Conservation (phyloP, 2,797 vertebrate species). For the Huso huso region DNA sequence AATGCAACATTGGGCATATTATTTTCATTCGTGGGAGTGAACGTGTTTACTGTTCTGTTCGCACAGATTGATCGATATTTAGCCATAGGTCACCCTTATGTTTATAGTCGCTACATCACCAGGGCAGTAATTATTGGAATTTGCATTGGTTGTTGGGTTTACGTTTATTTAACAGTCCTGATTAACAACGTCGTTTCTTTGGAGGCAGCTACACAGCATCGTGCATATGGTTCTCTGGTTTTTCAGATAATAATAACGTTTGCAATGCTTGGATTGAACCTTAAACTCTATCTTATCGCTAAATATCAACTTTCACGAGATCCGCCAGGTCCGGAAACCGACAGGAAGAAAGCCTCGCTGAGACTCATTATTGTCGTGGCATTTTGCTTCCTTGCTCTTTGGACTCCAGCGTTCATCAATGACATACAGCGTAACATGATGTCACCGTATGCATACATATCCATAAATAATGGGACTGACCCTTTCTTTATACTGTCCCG, state of each 20-base stretch:
- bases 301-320: conserved; percentile 56
- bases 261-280: conserved; percentile 39
- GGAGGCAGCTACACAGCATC: conserved; percentile 54
- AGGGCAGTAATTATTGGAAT: conserved; percentile 39
- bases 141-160: conserved; percentile 61
- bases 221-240: conserved; percentile 57
- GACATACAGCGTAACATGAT: conserved; percentile 48
- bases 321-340: conserved; percentile 45
- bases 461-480: conserved; percentile 63
- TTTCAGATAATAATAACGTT: conserved; percentile 57
- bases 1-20: conserved; percentile 61
- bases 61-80: conserved; percentile 68
- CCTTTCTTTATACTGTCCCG: conserved; percentile 60
- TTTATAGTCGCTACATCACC: conserved; percentile 53
- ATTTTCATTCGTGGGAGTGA: conserved; percentile 66
- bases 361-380: conserved; percentile 66
- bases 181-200: conserved; percentile 57
- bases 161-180: conserved; percentile 55
- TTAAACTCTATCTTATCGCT: conserved; percentile 60
- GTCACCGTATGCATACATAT: conserved; percentile 39
- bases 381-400: conserved; percentile 58
- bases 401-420: conserved; percentile 64
- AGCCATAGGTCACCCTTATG: conserved; percentile 62
- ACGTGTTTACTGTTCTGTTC: conserved; percentile 63
- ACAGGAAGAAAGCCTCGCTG: conserved; percentile 60